Evolutionary conservation across 1,140 invertebrate species (phyloP), one percentile per base, ranked within the genome.

Genomic region (Hydropsyche tenuis): DNA sequence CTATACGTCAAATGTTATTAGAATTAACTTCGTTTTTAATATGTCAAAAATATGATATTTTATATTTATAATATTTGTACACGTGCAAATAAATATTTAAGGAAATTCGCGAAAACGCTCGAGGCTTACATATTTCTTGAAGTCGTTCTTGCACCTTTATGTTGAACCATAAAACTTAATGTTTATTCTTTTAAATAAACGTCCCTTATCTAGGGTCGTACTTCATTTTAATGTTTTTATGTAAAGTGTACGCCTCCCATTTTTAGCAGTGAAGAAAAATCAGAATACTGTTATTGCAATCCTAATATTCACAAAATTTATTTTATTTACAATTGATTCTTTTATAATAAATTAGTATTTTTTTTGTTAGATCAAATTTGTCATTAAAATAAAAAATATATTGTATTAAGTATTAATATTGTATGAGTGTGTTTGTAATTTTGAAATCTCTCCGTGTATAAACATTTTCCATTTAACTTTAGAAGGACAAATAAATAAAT

Each of bases 171-270:
- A 60, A 60, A 60, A 60, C n/a, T 60, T 60, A 23, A 60, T 27
- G 23, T 60, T 60, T 60, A 60, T 60, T 60, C 4, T 37, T 37
- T 60, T 9, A 60, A 60, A 25, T 60, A 25, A 25, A 20, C 48
- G 22, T 60, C 14, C 23, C 23, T 23, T 60, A 60, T 60, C 56
- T 60, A 14, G 22, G 7, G 4, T 23, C 56, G 23, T 27, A 12
- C 20, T 27, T 23, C 23, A 60, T 60, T 60, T 60, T 60, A 60
- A 60, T 60, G 22, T 60, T 60, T 60, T 60, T 53, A 53, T 53
- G 23, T 60, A 60, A 37, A 22, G 56, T 14, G 23, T 12, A 60
- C 23, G 20, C 23, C 23, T 60, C 25, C 14, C 30, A 37, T 37
- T 37, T 51, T 51, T n/a, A 51, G 14, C 20, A 51, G 48, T 51